A percentile compares a stretch with the other conserved stretches of the same genome.
phyloP scores from a whole-genome alignment of 2,797 vertebrate species.

The Pitangus sulphuratus region DNA sequence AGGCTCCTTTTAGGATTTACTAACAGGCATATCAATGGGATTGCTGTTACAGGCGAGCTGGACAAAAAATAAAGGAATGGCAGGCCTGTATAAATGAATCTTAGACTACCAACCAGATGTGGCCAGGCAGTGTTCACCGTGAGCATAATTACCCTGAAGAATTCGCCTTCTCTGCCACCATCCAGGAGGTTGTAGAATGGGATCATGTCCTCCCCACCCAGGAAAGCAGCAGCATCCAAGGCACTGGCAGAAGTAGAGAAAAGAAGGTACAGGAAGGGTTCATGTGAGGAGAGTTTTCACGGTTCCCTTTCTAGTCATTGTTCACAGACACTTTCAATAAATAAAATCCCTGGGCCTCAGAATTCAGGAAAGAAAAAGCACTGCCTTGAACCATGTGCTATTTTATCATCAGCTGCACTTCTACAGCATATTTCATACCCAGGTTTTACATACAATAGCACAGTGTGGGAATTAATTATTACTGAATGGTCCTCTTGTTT shows the following conservation, averaged over 20 bases:
- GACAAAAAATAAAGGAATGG: neutral
- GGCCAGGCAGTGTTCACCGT: neutral
- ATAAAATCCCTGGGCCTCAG: neutral
- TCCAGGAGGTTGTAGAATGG: conserved; percentile 90
- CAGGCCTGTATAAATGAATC: neutral
- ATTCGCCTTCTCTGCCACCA: conserved; percentile 86
- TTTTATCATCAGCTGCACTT: conserved; percentile 18
- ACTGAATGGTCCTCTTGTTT: conserved; percentile 55
- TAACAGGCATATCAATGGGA: neutral
- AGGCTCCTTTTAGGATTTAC: neutral
- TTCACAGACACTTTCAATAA: neutral
- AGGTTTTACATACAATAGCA: conserved; percentile 68
- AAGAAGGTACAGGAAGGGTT: neutral
- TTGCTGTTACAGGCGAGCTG: neutral
- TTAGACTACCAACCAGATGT: neutral
- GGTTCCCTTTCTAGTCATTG: neutral
- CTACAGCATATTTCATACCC: conserved; percentile 8
- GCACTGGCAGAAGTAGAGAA: conserved; percentile 75
- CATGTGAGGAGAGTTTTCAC: neutral
- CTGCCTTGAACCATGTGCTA: neutral
- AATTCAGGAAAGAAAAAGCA: neutral
- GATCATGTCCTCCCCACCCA: conserved; percentile 86
- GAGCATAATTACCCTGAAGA: conserved; percentile 84
- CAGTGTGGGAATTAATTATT: conserved; percentile 63
- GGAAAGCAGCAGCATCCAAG: conserved; percentile 83